Evolutionary conservation across 2,113 vertebrate genomes (phyloP), one percentile per base, ranked within the genome.

Genomic region (Nerophis lumbriciformis): DNA sequence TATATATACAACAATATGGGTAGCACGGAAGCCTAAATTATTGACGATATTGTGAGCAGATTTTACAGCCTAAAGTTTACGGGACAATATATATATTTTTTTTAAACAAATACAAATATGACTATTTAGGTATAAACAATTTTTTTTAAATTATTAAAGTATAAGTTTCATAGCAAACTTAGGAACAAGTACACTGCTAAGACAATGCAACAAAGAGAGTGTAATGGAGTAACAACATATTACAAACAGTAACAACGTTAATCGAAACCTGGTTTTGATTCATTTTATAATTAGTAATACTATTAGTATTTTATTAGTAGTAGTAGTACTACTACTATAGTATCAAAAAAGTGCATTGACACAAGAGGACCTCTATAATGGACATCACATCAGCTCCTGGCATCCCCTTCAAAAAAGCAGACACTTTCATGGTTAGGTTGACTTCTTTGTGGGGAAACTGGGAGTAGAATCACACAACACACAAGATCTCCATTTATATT

Each of bases 361-460:
- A 9, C 4, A 48, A 16, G n/a, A 38, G 45, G 21, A 13, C 28
- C 45, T 65, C n/a, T 56, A 53, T 48, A 61, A 64, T 47, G 44
- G 44, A 37, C 51, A 54, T 77, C 53, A 56, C 65, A 69, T 72
- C 54, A 63, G 59, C 48, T 64, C 51, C 53, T 59, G 59, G 65
- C 57, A 57, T 53, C 54, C 50, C 53, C 37, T 53, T 60, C 53
- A 39, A 16, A 69, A 68, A 62, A 57, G 14, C 52, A 53, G 53
- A 64, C 60, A 64, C 56, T 68, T 78, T 65, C 14, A 71, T 42
- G 54, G 48, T 49, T 35, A 45, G 44, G 56, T 44, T 16, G 56
- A 59, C 8, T 10, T 53, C 9, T 47, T 42, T 51, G n/a, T 64
- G 47, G 63, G 39, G 15, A 71, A 59, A 28, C 57, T 61, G 47